These are phyloP conservation scores for Aratinga solstitialis DNA, from an alignment of 2,797 vertebrate genomes.

Conservation along the genomic window DNA sequence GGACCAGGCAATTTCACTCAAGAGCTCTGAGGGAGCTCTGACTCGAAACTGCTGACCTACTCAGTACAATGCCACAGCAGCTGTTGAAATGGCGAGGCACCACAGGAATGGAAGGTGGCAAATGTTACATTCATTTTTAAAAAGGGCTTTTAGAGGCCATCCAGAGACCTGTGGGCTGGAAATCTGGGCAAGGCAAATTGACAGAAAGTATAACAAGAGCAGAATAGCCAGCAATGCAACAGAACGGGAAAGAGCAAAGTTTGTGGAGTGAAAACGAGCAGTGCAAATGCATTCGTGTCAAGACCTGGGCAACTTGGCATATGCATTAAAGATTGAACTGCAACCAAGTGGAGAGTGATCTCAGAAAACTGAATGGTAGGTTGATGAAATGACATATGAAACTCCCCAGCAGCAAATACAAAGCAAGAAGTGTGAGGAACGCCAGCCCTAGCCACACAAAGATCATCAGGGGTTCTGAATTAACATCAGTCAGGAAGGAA, in stretches of 20 bases:
- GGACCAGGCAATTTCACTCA: conserved; percentile 10
- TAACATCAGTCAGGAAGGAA: not conserved
- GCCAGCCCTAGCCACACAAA: not conserved
- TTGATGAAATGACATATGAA: not conserved
- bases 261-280: not conserved
- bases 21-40: conserved; percentile 25
- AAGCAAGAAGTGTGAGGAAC: not conserved
- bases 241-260: not conserved
- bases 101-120: conserved; percentile 45
- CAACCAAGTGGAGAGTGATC: not conserved
- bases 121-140: conserved; percentile 34
- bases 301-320: not conserved
- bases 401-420: not conserved
- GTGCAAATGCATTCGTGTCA: not conserved
- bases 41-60: conserved; percentile 40
- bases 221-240: not conserved
- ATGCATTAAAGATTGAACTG: not conserved
- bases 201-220: not conserved
- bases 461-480: not conserved
- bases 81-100: conserved; percentile 31
- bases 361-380: not conserved
- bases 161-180: not conserved
- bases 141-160: conserved; percentile 41
- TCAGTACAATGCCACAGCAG: conserved; percentile 48
- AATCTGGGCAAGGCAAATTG: not conserved